Evolutionary conservation across 2,113 vertebrate genomes (phyloP).

Genomic region (Bubo bubo): DNA sequence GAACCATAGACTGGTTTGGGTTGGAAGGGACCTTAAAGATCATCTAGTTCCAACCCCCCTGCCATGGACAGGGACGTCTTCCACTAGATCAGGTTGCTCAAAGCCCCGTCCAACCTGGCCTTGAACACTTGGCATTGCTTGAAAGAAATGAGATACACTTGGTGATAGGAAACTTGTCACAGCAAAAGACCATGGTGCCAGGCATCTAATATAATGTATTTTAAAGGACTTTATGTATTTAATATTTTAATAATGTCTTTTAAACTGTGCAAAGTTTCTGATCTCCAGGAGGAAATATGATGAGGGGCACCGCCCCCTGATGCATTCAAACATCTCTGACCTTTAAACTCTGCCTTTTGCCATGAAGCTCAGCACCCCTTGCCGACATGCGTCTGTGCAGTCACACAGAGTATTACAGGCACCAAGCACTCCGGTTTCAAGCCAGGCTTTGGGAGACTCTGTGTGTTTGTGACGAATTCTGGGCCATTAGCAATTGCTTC

Average conservation of each 20-base stretch:
- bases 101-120: neutral
- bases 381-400: rapidly evolving
- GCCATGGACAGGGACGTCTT: neutral
- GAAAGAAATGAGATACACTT: neutral
- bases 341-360: neutral
- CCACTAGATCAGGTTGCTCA: neutral
- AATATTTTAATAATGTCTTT: neutral
- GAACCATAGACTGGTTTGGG: neutral
- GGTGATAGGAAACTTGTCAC: neutral
- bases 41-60: neutral
- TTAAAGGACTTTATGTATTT: neutral
- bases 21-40: neutral
- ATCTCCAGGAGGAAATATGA: neutral
- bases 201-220: neutral
- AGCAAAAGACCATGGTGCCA: neutral
- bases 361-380: neutral
- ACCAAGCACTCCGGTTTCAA: rapidly evolving
- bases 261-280: neutral
- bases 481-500: neutral
- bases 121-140: neutral
- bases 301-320: neutral
- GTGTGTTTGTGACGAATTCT: neutral
- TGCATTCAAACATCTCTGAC: neutral
- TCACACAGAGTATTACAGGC: neutral
- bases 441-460: neutral